Conservation (phyloP, 2,797 vertebrate genomes). For the Gallirallus australis region DNA sequence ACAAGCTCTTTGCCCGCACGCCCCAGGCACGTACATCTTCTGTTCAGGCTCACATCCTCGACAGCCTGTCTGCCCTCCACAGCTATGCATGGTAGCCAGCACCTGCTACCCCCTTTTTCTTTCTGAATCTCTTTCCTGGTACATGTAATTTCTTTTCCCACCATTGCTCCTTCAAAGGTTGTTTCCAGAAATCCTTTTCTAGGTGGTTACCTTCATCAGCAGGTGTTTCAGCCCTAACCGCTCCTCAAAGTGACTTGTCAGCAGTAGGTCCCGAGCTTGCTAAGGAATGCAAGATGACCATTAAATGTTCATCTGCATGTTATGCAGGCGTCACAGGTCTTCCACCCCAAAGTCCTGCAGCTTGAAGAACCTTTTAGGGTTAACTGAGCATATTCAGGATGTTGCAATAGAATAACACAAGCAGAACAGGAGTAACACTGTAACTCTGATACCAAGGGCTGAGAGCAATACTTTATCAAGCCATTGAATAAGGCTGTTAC, state of each 20-base stretch:
- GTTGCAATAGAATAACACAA: neutral
- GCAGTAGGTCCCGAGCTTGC: neutral
- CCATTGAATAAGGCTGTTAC: neutral
- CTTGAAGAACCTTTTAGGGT: neutral
- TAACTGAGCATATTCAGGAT: too few species aligned
- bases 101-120: too few species aligned
- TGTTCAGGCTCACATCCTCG: neutral
- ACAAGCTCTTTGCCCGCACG: neutral
- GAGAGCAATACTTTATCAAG: neutral
- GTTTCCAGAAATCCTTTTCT: neutral
- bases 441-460: neutral
- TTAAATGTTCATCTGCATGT: neutral
- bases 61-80: neutral
- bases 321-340: neutral
- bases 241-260: neutral
- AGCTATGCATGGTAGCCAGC: neutral
- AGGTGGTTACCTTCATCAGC: neutral
- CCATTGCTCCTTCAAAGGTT: neutral
- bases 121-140: neutral
- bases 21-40: neutral
- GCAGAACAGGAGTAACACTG: neutral
- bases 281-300: neutral
- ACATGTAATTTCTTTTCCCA: rapidly evolving
- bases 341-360: neutral
- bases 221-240: neutral